Base-by-base conservation (phyloP, 2,113 vertebrate species). In the Pycnonotus jocosus region DNA sequence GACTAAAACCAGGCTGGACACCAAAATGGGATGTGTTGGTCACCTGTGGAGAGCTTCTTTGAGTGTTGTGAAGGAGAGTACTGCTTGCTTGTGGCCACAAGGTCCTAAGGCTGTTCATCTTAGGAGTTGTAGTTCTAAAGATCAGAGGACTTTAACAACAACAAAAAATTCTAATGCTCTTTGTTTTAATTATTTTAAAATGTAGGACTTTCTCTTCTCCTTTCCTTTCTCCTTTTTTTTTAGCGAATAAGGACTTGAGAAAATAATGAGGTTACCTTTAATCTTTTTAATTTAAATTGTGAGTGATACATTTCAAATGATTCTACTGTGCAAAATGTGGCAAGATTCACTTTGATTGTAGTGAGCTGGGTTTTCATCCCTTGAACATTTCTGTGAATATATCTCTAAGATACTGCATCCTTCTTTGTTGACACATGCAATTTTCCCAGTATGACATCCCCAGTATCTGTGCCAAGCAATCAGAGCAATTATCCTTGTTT, bases 211-310 rank as follows among this genome's bases (percentile, higher is more conserved):
- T 51, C 25, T 15, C 17, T 51, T 47, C 8, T 54, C 19, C 53
- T 83, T 58, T 76, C 28, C 17, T 47, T 42, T 53, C 27, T n/a
- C 28, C 10, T 40, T 23, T 30, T 24, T 51, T 65, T 57, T 65
- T 21, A 61, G 42, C 38, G 57, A 65, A 38, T 72, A 65, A 82
- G 31, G 8, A 83, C 19, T 69, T 92, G n/a, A 92, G 33, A 74
- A 38, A 83, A 74, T 88, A 16, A 40, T 47, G n/a, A 92, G 47
- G 37, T 61, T 95, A 47, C 23, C 18, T 58, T 86, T 82, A 73
- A 70, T 96, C 74, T 79, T 95, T 87, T 83, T 88, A 90, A 91
- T 95, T 85, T 85, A 70, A 71, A 82, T 70, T 70, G 28, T 86
- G 51, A 48, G 40, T 88, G 28, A 25, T 86, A 45, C 21, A 70